Conservation (phyloP, 1,140 invertebrate species). For the Theocolax elegans region DNA sequence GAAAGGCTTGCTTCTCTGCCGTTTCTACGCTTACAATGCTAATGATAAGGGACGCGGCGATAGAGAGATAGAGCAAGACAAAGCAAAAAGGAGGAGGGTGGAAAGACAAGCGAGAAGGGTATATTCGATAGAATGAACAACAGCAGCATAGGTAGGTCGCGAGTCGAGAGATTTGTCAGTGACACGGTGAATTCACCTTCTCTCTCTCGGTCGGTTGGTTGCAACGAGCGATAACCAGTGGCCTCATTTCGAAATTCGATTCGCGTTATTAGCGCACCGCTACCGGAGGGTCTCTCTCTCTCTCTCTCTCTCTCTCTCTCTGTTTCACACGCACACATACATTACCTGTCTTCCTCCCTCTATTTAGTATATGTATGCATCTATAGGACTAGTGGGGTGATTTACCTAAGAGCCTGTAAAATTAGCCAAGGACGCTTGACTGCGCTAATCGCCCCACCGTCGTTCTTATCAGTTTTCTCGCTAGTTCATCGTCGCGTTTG, state of each 20-base stretch:
- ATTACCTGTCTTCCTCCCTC: too few relatives aligned
- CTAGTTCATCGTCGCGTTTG: too few relatives aligned
- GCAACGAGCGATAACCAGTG: slow-evolving; percentile 14
- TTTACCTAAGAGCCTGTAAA: slow-evolving; percentile 9
- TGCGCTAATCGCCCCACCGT: not conserved
- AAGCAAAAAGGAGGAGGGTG: too few relatives aligned
- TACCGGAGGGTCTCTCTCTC: too few relatives aligned
- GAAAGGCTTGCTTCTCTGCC: slow-evolving; percentile 16
- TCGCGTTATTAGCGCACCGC: slow-evolving; percentile 25
- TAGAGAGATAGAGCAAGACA: slow-evolving; percentile 4
- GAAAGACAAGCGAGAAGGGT: too few relatives aligned
- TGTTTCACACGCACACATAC: too few relatives aligned
- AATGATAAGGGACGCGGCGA: slow-evolving; percentile 47
- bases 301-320: too few relatives aligned
- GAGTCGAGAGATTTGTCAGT: not conserved
- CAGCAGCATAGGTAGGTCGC: not conserved
- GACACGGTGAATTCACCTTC: not conserved
- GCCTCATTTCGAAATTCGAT: slow-evolving; percentile 30
- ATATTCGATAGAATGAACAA: too few relatives aligned
- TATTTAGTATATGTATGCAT: too few relatives aligned
- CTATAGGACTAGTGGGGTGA: not conserved
- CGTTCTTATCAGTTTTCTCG: too few relatives aligned
- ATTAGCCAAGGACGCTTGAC: not conserved
- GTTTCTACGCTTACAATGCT: slow-evolving; percentile 44
- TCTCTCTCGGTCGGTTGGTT: not conserved